Conservation (phyloP, 2,113 vertebrate species). For the Oncorhynchus clarkii region DNA sequence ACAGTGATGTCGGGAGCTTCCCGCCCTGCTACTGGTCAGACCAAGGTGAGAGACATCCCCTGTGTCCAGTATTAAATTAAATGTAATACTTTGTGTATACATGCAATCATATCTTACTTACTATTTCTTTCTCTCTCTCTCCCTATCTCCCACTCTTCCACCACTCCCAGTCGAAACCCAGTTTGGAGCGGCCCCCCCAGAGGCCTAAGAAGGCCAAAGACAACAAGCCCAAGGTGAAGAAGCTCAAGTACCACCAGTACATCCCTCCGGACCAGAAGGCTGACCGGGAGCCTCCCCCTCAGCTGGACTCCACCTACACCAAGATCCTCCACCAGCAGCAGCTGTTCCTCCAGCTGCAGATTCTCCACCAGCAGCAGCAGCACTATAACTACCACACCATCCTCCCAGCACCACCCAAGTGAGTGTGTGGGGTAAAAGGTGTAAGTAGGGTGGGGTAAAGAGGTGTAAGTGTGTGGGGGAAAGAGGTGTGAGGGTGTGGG, state of each 20-base stretch:
- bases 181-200: slow-evolving; percentile 73
- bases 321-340: slow-evolving; percentile 96
- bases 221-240: slow-evolving; percentile 95
- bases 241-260: slow-evolving; percentile 98
- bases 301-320: slow-evolving; percentile 93
- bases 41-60: slow-evolving; percentile 76
- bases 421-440: slow-evolving; percentile 38
- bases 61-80: not conserved
- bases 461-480: too few relatives aligned
- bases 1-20: slow-evolving; percentile 43
- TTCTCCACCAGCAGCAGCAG: slow-evolving; percentile 96
- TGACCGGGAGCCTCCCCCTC: slow-evolving; percentile 86
- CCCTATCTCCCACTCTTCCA: not conserved
- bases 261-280: slow-evolving; percentile 98
- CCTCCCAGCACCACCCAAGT: slow-evolving; percentile 94
- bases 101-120: not conserved
- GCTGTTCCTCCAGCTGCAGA: slow-evolving; percentile 96
- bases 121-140: slow-evolving; percentile 5
- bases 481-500: too few relatives aligned
- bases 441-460: not conserved
- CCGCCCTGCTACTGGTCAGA: slow-evolving; percentile 77
- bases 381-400: slow-evolving; percentile 98
- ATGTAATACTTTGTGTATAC: not conserved
- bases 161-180: slow-evolving; percentile 59
- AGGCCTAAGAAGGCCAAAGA: slow-evolving; percentile 94